phyloP scores from a whole-genome alignment of 2,888 invertebrate species.

The Agelastica alni region DNA sequence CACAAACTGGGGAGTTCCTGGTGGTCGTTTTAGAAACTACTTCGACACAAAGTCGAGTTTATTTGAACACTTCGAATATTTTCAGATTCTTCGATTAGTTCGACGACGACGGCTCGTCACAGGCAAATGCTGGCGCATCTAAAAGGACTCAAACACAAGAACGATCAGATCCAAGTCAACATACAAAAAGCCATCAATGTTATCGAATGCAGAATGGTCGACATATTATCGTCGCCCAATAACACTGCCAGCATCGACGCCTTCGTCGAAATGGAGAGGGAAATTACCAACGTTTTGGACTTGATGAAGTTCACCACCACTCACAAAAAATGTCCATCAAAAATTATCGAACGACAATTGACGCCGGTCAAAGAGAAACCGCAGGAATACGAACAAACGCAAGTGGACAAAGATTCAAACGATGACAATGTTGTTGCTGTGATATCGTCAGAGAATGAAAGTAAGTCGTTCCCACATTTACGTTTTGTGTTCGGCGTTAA shows the following conservation, averaged over 20 bases:
- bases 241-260: slow-evolving; percentile 37
- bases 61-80: not conserved
- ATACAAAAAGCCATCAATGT: slow-evolving; percentile 46
- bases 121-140: slow-evolving; percentile 36
- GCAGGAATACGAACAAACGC: no score
- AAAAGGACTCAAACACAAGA: slow-evolving; percentile 37
- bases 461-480: no score
- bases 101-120: slow-evolving; percentile 8
- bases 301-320: slow-evolving; percentile 40
- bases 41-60: not conserved
- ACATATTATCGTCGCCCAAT: slow-evolving; percentile 33
- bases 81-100: not conserved
- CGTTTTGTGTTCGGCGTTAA: no score
- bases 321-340: no score
- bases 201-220: slow-evolving; percentile 47
- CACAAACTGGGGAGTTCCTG: no score
- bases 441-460: no score
- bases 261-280: slow-evolving; percentile 45
- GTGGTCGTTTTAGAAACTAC: no score
- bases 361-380: no score
- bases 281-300: slow-evolving; percentile 44
- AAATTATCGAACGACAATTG: no score
- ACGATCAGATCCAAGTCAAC: slow-evolving; percentile 42
- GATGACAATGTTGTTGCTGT: no score
- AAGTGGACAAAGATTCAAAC: no score